phyloP scores from a whole-genome alignment of 37 sponge, comb jelly and placozoan species.

The Bolinopsis microptera region DNA sequence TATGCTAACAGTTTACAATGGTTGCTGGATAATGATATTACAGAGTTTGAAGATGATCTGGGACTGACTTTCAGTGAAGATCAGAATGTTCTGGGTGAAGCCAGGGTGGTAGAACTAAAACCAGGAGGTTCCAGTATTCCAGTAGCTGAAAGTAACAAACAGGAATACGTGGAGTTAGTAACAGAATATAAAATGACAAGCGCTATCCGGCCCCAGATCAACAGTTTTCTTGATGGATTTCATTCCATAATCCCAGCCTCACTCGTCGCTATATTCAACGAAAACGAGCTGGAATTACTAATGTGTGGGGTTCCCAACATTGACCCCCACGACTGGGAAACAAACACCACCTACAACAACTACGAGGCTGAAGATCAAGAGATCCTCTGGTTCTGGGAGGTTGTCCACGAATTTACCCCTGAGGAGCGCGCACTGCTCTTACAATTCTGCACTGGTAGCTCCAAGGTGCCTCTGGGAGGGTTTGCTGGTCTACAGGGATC shows the following conservation, averaged over 20 bases:
- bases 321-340: conserved; percentile 85
- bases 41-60: conserved; percentile 73
- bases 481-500: conserved; percentile 89
- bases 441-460: conserved; percentile 97
- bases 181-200: conserved; percentile 90
- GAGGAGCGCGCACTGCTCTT: conserved; percentile 80
- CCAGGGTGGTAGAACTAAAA: conserved; percentile 77
- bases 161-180: conserved; percentile 93
- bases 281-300: conserved; percentile 92
- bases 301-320: conserved; percentile 92
- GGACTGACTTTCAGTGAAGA: conserved; percentile 91
- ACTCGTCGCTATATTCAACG: conserved; percentile 90
- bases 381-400: conserved; percentile 89
- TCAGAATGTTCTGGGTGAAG: conserved; percentile 85
- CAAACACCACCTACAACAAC: conserved; percentile 81
- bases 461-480: conserved; percentile 93
- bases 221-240: conserved; percentile 87
- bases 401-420: conserved; percentile 69
- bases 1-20: conserved; percentile 93
- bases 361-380: conserved; percentile 71
- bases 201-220: conserved; percentile 86
- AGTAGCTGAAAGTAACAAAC: conserved; percentile 88
- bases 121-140: conserved; percentile 73
- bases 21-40: conserved; percentile 89
- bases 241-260: conserved; percentile 86